These are phyloP conservation scores for Antrozous pallidus DNA, from an alignment of 2,797 vertebrate genomes.

Conservation along the genomic window DNA sequence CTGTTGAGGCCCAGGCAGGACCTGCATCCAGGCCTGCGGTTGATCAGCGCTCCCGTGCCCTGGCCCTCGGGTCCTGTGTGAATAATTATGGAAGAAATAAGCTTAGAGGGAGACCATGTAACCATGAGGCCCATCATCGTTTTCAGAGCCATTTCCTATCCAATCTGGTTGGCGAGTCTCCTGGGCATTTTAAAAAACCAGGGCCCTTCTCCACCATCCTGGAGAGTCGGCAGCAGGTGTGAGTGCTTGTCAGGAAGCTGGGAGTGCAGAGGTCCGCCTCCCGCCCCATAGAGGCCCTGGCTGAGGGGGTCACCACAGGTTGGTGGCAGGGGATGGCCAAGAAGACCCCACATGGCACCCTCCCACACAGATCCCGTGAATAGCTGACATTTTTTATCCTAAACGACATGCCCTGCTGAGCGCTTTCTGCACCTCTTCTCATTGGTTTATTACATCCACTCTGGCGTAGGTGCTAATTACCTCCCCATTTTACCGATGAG, in stretches of 20 bases:
- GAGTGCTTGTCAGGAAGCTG: neutral
- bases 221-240: neutral
- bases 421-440: neutral
- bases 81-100: neutral
- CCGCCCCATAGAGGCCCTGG: neutral
- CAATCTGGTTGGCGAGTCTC: neutral
- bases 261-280: too few relatives aligned
- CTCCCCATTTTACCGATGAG: neutral
- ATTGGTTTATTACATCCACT: neutral
- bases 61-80: neutral
- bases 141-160: neutral
- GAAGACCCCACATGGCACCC: neutral
- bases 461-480: neutral
- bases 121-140: neutral
- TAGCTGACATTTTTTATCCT: neutral
- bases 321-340: neutral
- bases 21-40: neutral
- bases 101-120: neutral
- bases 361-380: neutral
- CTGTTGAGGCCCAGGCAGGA: neutral
- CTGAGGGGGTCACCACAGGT: neutral
- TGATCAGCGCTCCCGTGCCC: rapidly evolving
- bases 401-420: neutral
- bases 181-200: neutral
- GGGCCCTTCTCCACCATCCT: neutral